Evolutionary conservation across 2,888 invertebrate species (phyloP).

Genomic region (Slavum lentiscoides): DNA sequence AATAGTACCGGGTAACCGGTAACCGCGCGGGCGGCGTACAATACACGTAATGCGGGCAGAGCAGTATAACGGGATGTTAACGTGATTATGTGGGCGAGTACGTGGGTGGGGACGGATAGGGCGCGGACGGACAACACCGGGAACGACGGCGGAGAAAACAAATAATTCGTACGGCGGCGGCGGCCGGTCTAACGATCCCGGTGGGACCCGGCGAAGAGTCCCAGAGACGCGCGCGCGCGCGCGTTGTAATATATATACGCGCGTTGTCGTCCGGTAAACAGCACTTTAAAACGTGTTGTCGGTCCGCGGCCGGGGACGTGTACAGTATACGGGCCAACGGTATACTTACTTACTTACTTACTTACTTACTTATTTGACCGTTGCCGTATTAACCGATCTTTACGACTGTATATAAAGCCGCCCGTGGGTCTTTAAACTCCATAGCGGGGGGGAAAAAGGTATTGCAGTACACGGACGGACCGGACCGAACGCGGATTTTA

Average conservation of each 20-base stretch:
- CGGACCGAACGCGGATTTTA: background rate
- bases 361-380: conserved; percentile 14
- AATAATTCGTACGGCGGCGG: conserved; percentile 34
- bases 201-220: conserved; percentile 29
- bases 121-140: background rate
- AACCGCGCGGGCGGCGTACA: background rate
- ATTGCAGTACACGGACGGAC: too few species aligned
- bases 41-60: background rate
- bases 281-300: conserved; percentile 51
- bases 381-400: conserved; percentile 47
- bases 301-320: background rate
- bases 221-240: background rate
- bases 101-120: conserved; percentile 2
- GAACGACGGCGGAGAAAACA: conserved; percentile 11
- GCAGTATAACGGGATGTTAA: conserved; percentile 45
- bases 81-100: conserved; percentile 50
- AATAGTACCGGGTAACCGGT: conserved; percentile 6
- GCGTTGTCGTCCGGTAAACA: conserved; percentile 51
- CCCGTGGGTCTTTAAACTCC: conserved; percentile 26
- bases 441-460: background rate
- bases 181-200: conserved; percentile 49
- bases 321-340: background rate
- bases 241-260: conserved; percentile 24
- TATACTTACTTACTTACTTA: too few species aligned
- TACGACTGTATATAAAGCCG: conserved; percentile 17